These are phyloP conservation scores for Tor tambroides DNA, from an alignment of 2,113 vertebrate species.

Conservation along the genomic window DNA sequence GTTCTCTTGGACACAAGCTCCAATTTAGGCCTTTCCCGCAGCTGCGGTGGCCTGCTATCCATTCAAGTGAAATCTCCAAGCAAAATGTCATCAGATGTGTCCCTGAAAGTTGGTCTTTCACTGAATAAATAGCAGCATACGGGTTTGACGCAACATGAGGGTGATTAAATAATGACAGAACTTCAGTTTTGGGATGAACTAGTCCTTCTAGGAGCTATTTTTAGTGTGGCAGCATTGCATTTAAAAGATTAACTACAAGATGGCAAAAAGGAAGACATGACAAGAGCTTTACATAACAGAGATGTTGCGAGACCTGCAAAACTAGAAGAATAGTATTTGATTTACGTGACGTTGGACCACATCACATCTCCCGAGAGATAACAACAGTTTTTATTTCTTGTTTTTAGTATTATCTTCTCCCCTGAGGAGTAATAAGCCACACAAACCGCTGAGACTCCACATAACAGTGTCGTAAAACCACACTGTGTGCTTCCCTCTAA, in stretches of 20 bases:
- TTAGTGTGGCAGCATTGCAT: not conserved
- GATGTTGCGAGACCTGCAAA: not conserved
- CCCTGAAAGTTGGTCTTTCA: not conserved
- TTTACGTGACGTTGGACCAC: not conserved
- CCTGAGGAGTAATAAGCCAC: constrained; percentile 63
- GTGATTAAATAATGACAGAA: constrained; percentile 16
- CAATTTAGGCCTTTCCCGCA: not conserved
- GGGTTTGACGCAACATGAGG: not conserved
- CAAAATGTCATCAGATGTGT: constrained; percentile 1
- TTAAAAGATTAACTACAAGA: constrained; percentile 27
- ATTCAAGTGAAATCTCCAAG: not conserved
- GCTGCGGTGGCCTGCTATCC: not conserved
- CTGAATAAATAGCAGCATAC: not conserved
- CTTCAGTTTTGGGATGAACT: not conserved
- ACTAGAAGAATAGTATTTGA: not conserved
- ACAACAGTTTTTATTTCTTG: constrained; percentile 65
- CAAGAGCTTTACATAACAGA: constrained; percentile 4
- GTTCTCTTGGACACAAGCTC: not conserved
- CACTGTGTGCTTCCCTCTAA: constrained; percentile 26
- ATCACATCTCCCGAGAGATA: not conserved
- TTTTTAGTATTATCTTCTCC: constrained; percentile 64
- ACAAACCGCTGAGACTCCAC: constrained; percentile 47
- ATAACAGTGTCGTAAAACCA: constrained; percentile 25
- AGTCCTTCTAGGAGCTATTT: constrained; percentile 9
- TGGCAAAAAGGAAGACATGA: constrained; percentile 18